Evolutionary conservation across 2,888 invertebrate genomes (phyloP).

Genomic region (Abrostola tripartita): DNA sequence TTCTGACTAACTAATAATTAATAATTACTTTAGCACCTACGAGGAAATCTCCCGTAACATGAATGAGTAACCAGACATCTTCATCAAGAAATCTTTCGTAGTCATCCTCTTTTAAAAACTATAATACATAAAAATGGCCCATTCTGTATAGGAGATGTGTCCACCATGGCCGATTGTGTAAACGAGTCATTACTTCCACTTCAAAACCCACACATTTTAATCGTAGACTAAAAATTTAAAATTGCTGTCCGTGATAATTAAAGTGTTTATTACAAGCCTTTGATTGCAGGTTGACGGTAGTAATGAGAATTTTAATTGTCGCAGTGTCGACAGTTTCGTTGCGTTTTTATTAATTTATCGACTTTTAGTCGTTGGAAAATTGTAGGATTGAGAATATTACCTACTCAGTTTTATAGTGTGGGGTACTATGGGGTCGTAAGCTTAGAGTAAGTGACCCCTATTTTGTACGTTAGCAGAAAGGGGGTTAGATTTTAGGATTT

Average conservation of each 20-base stretch:
- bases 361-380: background rate
- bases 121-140: too few relatives aligned
- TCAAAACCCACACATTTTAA: constrained; percentile 25
- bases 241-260: constrained; percentile 58
- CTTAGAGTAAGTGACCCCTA: too few relatives aligned
- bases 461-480: too few relatives aligned
- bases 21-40: background rate
- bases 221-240: constrained; percentile 26
- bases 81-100: too few relatives aligned
- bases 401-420: background rate
- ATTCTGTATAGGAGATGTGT: too few relatives aligned
- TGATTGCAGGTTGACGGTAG: constrained; percentile 65
- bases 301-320: constrained; percentile 73
- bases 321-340: constrained; percentile 4
- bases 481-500: too few relatives aligned
- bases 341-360: constrained; percentile 24
- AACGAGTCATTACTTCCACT: constrained; percentile 10
- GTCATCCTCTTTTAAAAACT: too few relatives aligned
- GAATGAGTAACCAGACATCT: background rate
- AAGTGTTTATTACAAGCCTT: constrained; percentile 63
- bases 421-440: too few relatives aligned
- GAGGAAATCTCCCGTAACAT: background rate
- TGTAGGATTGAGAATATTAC: background rate
- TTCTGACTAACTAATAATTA: background rate
- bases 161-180: constrained; percentile 4